Base-by-base conservation (phyloP, 2,888 invertebrate genomes). In the Epiblema foenella region DNA sequence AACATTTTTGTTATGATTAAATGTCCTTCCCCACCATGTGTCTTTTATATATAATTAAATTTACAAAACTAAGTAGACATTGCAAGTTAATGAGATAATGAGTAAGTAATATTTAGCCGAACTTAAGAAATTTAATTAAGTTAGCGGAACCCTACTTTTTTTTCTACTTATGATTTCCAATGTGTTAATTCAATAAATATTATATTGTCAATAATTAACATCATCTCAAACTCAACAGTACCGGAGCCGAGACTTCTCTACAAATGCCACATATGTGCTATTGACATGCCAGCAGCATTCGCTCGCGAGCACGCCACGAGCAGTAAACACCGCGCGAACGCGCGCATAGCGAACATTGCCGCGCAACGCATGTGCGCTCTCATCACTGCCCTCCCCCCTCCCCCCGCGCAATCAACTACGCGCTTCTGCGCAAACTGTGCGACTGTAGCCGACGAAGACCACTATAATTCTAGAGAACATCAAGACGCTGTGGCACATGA, bases 231-330 rank as follows among this genome's bases (percentile, higher is more conserved):
- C 33, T 8, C 33, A 33, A 8, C 57, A 69, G 69, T 51, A 39
- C 37, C 57, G 11, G n/a, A 11, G n/a, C 18, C 24, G n/a, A 15
- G 18, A 20, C 37, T 12, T 18, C n/a, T n/a, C 39, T 64, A 70
- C 24, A 65, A 20, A 0, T 70, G 70, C n/a, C 70, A 70, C 37
- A 54, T 70, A 18, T 70, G 70, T 39, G 51, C 54, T 1, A 56
- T 66, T 9, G 60, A 66, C 5, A 37, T 72, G 5, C 62, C 68
- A 4, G 57, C 62, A 11, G 57, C 37, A 11, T 68, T 68, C 24
- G 54, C 57, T 0, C 24, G 17, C 49, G 57, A 49, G 20, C 71
- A 72, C 29, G 15, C 12, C 39, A 39, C 62, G 62, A 57, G 66
- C 24, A n/a, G 5, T 4, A 68, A 68, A 10, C 71, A 67, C 51